Evolutionary conservation across 2,797 vertebrate genomes (phyloP), one percentile per base, ranked within the genome.

Genomic region (Columba guinea): DNA sequence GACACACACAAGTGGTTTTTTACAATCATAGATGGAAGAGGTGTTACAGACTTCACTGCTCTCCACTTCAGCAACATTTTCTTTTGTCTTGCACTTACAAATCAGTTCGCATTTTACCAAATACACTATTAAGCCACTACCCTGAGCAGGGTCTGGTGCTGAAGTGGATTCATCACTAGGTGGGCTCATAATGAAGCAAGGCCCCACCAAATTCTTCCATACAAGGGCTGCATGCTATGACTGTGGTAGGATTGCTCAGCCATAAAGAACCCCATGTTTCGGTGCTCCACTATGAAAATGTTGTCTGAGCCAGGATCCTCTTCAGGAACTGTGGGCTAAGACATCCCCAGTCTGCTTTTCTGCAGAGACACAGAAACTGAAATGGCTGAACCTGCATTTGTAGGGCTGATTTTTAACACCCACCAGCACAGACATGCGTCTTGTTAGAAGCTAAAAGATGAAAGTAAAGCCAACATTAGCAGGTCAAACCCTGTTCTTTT

Each of bases 361-460:
- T 69, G 23, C 34, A 79, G 39, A 23, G 14, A 59, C 9, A 3
- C 1, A 4, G 35, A 75, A 89, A 70, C 4, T 7, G 53, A 58
- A 64, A 52, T 3, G 4, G 53, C 18, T 60, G 35, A 94, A 78
- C 4, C 26, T 80, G 18, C 6, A 24, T 20, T 67, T 70, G 13
- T 16, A 67, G 14, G 24, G 9, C 15, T 71, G 30, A 53, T 41
- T 70, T 90, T 70, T 60, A 77, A 48, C 5, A 37, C 1, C 8
- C 8, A 3, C 3, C 10, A 64, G 6, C 5, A 10, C 0, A 0
- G 27, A 27, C 12, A 56, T 0, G 52, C 5, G 5, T 75, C 24
- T 86, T 84, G 17, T 7, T 87, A 44, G 28, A 82, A 63, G 8
- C 7, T 89, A 37, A 78, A 89, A 87, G 30, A 46, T 35, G 11